phyloP scores from a whole-genome alignment of 2,113 vertebrate genomes.

The Colaptes auratus region DNA sequence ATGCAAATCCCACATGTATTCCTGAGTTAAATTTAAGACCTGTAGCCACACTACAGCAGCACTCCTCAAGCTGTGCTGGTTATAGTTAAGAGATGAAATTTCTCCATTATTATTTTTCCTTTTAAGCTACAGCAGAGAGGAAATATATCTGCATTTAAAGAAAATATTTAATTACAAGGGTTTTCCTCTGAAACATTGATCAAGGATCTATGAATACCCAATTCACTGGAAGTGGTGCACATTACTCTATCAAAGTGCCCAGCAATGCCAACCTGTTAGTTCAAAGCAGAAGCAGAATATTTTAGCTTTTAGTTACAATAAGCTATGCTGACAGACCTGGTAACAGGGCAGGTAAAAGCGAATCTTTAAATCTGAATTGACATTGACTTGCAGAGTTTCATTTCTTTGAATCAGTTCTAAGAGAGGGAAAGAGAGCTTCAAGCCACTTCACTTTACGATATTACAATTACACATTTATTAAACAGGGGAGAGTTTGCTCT shows the following conservation, averaged over 20 bases:
- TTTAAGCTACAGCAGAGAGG: neutral
- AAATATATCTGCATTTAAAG: neutral
- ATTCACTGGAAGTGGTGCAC: neutral
- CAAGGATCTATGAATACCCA: neutral
- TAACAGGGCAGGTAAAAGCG: conserved; percentile 49
- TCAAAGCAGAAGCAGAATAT: conserved; percentile 39
- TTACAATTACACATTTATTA: neutral
- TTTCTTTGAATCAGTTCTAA: conserved; percentile 51
- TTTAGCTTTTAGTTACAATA: conserved; percentile 60
- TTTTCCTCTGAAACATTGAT: conserved; percentile 6
- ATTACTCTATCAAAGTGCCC: neutral
- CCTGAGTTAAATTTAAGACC: neutral
- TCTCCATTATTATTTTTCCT: neutral
- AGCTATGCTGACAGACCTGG: conserved; percentile 46
- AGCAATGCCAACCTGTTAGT: neutral
- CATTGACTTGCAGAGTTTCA: conserved; percentile 61
- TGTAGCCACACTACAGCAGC: neutral
- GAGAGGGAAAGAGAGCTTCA: conserved; percentile 30
- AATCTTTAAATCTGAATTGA: conserved; percentile 61
- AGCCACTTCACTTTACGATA: conserved; percentile 29
- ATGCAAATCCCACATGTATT: neutral
- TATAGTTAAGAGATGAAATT: neutral
- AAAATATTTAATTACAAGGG: neutral
- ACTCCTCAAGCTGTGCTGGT: neutral
- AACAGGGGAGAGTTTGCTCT: neutral